Percentiles rank a stretch among this genome's conserved stretches.
phyloP scores from a whole-genome alignment of 2,113 vertebrate species.

The Catagonus wagneri region DNA sequence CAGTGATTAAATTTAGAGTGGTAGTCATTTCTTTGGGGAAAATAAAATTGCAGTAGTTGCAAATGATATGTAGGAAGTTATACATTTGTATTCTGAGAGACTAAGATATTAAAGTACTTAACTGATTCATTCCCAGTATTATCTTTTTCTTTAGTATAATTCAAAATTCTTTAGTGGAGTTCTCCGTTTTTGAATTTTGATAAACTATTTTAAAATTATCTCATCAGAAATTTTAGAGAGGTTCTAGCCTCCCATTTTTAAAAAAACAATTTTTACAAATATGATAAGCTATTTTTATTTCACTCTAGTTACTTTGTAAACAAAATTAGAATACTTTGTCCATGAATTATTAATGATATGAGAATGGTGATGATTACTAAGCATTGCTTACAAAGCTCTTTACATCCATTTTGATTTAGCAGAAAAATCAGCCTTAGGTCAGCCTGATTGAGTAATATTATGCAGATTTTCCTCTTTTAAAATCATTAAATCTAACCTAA shows the following conservation, averaged over 20 bases:
- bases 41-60: neutral
- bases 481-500: conserved; percentile 72
- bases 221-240: neutral
- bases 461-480: conserved; percentile 63
- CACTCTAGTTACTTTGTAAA: neutral
- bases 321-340: conserved; percentile 58
- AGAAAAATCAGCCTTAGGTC: conserved; percentile 65
- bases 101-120: neutral
- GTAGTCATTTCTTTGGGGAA: neutral
- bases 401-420: conserved; percentile 55
- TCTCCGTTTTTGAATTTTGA: neutral
- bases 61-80: neutral
- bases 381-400: conserved; percentile 64
- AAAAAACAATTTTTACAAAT: conserved; percentile 50
- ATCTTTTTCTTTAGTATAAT: neutral
- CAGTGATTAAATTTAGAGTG: neutral
- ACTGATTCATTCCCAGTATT: neutral
- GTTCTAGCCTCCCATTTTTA: conserved; percentile 58
- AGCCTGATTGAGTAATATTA: conserved; percentile 61
- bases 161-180: neutral
- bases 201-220: neutral
- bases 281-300: conserved; percentile 42
- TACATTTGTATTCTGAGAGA: neutral
- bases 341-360: conserved; percentile 60
- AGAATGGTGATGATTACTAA: conserved; percentile 30